Evolutionary conservation across 2,113 vertebrate genomes (phyloP).

Genomic region (Otis tarda): DNA sequence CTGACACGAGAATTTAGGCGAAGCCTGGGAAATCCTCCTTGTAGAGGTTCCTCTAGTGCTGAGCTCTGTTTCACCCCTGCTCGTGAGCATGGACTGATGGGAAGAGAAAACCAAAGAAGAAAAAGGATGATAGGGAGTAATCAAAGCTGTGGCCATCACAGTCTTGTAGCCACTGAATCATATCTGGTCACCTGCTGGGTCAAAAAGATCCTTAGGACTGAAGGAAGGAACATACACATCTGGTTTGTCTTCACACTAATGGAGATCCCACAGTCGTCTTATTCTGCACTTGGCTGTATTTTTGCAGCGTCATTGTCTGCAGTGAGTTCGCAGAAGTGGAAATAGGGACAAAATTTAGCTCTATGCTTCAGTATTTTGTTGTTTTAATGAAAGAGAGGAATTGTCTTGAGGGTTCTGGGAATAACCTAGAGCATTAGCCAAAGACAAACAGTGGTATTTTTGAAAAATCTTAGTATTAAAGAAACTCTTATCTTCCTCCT

Average conservation of each 20-base stretch:
- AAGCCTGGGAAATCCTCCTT: neutral
- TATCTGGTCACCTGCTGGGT: neutral
- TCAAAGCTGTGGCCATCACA: neutral
- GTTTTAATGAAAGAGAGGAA: neutral
- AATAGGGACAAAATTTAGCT: neutral
- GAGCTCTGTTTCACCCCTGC: neutral
- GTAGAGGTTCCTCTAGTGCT: neutral
- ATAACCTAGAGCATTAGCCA: neutral
- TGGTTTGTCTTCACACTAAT: neutral
- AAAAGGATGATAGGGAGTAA: neutral
- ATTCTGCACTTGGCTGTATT: neutral
- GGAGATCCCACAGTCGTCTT: accelerated
- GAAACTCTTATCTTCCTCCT: neutral
- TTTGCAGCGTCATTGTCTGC: neutral
- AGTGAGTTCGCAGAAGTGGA: neutral
- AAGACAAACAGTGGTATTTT: neutral
- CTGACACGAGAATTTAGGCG: neutral
- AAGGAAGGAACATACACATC: neutral
- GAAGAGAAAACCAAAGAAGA: neutral
- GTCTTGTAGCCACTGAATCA: neutral
- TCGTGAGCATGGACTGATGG: neutral
- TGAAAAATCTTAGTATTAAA: neutral
- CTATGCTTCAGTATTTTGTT: neutral
- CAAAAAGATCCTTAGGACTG: neutral
- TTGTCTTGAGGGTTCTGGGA: neutral